Evolutionary conservation across 2,888 invertebrate genomes (phyloP).

Genomic region (Apocheima hispidaria): DNA sequence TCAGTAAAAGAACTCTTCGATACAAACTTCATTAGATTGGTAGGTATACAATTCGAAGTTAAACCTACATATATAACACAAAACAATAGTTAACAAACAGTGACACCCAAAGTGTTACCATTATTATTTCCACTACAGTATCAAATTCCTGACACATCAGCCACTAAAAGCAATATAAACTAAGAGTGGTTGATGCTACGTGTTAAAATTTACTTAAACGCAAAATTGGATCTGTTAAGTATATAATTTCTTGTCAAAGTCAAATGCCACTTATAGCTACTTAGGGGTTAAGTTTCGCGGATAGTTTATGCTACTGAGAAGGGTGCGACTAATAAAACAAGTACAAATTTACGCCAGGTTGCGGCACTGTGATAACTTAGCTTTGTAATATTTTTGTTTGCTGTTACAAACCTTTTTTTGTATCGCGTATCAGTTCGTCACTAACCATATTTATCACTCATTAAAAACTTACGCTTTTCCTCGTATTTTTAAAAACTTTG

Average conservation of each 20-base stretch:
- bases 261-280: slow-evolving; percentile 63
- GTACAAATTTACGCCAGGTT: neutral
- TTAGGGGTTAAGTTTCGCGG: slow-evolving; percentile 43
- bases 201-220: slow-evolving; percentile 73
- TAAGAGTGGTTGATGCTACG: slow-evolving; percentile 47
- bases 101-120: slow-evolving; percentile 16
- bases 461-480: too few species aligned
- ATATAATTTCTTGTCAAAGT: slow-evolving; percentile 74
- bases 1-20: too few species aligned
- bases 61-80: neutral
- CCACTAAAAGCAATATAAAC: slow-evolving; percentile 43
- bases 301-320: slow-evolving; percentile 13
- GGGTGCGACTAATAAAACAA: slow-evolving; percentile 25
- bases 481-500: too few species aligned
- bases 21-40: too few species aligned
- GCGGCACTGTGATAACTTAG: too few species aligned
- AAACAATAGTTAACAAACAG: slow-evolving; percentile 5
- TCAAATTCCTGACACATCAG: slow-evolving; percentile 31
- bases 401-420: too few species aligned
- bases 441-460: too few species aligned
- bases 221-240: slow-evolving; percentile 68
- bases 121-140: slow-evolving; percentile 20
- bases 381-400: too few species aligned
- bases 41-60: neutral
- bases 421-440: too few species aligned